Conservation (phyloP, 2,797 vertebrate genomes). For the Rhadinocentrus ornatus region DNA sequence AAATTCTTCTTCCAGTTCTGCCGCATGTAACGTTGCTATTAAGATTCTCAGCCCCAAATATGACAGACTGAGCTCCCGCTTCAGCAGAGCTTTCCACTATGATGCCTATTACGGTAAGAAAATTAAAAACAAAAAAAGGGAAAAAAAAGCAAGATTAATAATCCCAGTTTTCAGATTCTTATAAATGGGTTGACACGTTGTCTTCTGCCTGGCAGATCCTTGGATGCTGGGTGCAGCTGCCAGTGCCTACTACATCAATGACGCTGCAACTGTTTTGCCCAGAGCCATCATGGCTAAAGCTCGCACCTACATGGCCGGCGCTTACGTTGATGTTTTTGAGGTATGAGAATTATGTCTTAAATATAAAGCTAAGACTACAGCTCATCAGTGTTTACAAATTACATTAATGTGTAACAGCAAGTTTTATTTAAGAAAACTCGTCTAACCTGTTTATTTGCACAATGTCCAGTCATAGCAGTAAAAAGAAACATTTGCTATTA, state of each 20-base stretch:
- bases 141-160: not conserved
- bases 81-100: slow-evolving; percentile 78
- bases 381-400: not conserved
- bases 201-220: slow-evolving; percentile 59
- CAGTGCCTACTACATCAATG: slow-evolving; percentile 82
- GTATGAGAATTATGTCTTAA: slow-evolving; percentile 62
- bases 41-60: slow-evolving; percentile 83
- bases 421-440: not conserved
- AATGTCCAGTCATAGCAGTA: not conserved
- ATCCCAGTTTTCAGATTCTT: slow-evolving; percentile 2
- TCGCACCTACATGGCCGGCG: slow-evolving; percentile 83
- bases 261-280: slow-evolving; percentile 80
- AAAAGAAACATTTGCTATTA: not conserved
- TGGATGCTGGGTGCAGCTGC: slow-evolving; percentile 83
- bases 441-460: not conserved
- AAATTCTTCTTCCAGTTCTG: slow-evolving; percentile 78
- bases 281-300: slow-evolving; percentile 76
- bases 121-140: not conserved
- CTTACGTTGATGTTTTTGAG: slow-evolving; percentile 83
- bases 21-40: slow-evolving; percentile 86
- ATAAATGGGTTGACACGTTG: slow-evolving; percentile 8
- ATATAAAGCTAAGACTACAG: not conserved
- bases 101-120: slow-evolving; percentile 83
- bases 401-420: not conserved
- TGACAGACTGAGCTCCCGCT: slow-evolving; percentile 76